Conservation (phyloP, 2,113 vertebrate genomes). For the Opisthocomus hoazin region DNA sequence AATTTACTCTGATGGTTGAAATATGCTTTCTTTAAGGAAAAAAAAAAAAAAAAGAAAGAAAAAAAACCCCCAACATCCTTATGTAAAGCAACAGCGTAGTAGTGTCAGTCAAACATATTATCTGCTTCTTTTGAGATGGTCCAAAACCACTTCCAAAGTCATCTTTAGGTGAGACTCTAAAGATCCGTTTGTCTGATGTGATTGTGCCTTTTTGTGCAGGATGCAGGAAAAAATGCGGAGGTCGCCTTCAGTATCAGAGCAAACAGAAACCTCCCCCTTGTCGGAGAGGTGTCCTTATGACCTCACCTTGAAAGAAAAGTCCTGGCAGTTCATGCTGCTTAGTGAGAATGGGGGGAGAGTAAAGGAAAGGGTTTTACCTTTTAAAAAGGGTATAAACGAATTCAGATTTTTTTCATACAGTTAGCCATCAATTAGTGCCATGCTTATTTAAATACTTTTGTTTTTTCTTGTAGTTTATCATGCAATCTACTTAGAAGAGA, state of each 20-base stretch:
- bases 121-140: background rate
- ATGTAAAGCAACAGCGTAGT: background rate
- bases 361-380: background rate
- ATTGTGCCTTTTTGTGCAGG: background rate
- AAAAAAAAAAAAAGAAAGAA: background rate
- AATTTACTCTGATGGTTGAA: background rate
- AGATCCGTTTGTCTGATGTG: background rate
- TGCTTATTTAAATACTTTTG: background rate
- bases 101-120: background rate
- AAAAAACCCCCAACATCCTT: too few species aligned
- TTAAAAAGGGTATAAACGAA: background rate
- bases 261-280: background rate
- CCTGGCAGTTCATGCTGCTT: background rate
- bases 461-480: slow-evolving; percentile 83
- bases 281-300: background rate
- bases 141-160: background rate
- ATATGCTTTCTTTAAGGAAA: background rate
- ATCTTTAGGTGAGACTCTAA: background rate
- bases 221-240: background rate
- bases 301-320: background rate
- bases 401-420: background rate
- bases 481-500: slow-evolving; percentile 92
- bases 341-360: background rate
- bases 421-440: background rate
- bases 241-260: background rate